Evolutionary conservation across 23 tunicate genomes (phyloP), one percentile per base, ranked within the genome.

Genomic region (Styela plicata): DNA sequence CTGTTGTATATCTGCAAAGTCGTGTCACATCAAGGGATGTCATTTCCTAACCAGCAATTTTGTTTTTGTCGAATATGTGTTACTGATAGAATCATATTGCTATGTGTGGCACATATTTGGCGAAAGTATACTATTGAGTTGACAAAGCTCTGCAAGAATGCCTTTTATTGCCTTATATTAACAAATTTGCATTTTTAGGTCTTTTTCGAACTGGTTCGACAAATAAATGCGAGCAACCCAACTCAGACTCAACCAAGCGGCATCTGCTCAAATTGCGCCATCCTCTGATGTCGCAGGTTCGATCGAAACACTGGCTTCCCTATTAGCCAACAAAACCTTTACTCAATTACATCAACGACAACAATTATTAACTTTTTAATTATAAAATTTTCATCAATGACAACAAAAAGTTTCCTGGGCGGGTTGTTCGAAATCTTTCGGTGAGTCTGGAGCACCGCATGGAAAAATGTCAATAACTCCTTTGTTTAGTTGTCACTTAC

Each of bases 161-260:
- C n/a, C n/a, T 23, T 67, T 16, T 67, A 29, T 25, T 25, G 19
- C 17, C 22, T 16, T 67, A 67, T 67, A 67, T 67, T 67, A 25
- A 29, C 30, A 27, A 67, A 27, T 29, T 67, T 29, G 31, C 1
- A 67, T 76, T 44, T 57, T 52, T 82, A 91, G 94, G 90, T 80
- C 18, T 94, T 94, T 89, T 89, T 90, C 86, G 95, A 94, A 33
- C 83, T 94, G 65, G 98, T 94, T 33, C 85, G 80, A 68, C 98
- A 89, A 74, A 94, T 94, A 79, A 94, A 94, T 85, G 65, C 80
- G 13, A 68, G 73, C 67, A 57, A 80, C 2, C 98, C 98, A 25
- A 64, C 83, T 32, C 82, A 86, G 0, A 27, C 69, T 0, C 27
- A 13, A 29, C 77, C 63, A 1, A 63, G 29, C 3, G 83, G 80